Evolutionary conservation across 37 sponge, comb jelly and placozoan species (phyloP).

Genomic region (Aplysina aerophoba): DNA sequence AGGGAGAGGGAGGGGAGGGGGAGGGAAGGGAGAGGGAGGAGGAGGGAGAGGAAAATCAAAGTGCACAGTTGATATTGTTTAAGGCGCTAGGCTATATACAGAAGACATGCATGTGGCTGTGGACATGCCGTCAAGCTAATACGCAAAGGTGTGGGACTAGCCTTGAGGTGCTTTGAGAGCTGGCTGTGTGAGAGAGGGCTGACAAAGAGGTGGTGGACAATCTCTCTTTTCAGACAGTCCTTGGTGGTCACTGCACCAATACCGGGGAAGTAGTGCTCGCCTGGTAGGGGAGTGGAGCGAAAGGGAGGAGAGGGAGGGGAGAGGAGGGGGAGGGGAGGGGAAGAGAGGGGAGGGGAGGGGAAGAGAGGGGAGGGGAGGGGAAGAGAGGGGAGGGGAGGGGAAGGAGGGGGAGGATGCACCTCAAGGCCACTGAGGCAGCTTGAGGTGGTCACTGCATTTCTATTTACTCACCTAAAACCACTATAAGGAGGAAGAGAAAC

Average conservation of each 20-base stretch:
- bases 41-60: no score
- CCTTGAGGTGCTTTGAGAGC: conserved; percentile 67
- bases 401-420: neutral
- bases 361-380: conserved; percentile 10
- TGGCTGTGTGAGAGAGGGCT: conserved; percentile 66
- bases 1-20: no score
- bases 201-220: conserved; percentile 70
- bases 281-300: conserved; percentile 13
- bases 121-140: no score
- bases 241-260: conserved; percentile 54
- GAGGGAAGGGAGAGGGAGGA: no score
- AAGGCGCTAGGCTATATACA: no score
- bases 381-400: neutral
- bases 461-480: conserved; percentile 55
- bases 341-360: neutral
- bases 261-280: conserved; percentile 68
- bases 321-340: neutral
- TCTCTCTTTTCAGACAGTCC: conserved; percentile 56
- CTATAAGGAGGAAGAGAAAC: conserved; percentile 72
- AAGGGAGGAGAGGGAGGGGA: conserved; percentile 4
- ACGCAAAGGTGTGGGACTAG: neutral
- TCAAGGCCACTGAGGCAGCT: neutral
- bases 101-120: no score
- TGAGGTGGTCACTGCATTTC: neutral
- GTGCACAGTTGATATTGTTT: no score